These are phyloP conservation scores for Spheniscus humboldti DNA, from an alignment of 2,797 vertebrate genomes.

Conservation along the genomic window DNA sequence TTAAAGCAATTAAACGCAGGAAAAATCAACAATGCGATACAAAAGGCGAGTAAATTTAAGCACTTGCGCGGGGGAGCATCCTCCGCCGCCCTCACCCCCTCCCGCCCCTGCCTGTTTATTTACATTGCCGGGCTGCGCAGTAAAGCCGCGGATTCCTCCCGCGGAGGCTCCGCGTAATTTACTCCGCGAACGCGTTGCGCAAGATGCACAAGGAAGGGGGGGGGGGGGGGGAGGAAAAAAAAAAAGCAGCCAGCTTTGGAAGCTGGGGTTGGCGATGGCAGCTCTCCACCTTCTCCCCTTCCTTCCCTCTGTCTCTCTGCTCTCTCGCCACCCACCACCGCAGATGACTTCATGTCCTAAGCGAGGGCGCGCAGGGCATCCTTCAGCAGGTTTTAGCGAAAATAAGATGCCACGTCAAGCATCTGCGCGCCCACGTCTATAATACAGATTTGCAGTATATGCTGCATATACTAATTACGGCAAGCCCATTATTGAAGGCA, in stretches of 20 bases:
- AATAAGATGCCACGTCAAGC: neutral
- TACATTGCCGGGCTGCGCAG: neutral
- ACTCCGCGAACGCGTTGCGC: neutral
- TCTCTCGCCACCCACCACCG: neutral
- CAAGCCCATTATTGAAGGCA: neutral
- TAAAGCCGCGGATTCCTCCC: neutral
- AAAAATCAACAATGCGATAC: neutral
- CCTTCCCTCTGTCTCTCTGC: neutral
- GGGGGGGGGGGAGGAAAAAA: too few relatives aligned
- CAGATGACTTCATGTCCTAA: neutral
- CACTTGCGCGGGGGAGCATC: neutral
- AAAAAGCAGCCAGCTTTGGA: neutral
- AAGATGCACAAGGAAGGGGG: neutral
- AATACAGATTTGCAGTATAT: neutral
- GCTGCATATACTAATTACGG: neutral
- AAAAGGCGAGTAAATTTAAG: neutral
- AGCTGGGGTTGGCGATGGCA: neutral
- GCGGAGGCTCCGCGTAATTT: neutral
- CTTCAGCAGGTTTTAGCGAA: neutral
- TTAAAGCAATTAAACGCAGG: conserved; percentile 35
- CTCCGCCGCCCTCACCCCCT: neutral
- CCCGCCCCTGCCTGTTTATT: neutral
- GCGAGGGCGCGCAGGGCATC: neutral
- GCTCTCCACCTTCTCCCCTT: neutral
- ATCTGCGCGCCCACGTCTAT: neutral